A percentile compares a stretch with the other conserved stretches of the same genome.
Evolutionary conservation across 2,888 invertebrate genomes (phyloP).

Genomic region (Morpho deidamia): DNA sequence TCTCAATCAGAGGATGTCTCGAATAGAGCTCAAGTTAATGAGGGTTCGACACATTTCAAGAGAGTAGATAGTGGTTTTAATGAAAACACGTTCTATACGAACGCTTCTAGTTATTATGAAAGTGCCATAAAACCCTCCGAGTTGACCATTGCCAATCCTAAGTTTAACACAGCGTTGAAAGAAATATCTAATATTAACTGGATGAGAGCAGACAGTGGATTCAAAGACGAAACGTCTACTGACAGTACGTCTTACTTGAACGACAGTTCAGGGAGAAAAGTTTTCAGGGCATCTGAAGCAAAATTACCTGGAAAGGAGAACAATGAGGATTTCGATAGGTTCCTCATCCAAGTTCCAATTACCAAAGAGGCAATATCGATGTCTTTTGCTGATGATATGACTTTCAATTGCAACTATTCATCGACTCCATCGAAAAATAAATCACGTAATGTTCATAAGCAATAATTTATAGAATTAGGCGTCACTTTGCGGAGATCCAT

Average conservation of each 20-base stretch:
- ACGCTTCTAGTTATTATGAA: conserved; percentile 69
- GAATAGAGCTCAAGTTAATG: conserved; percentile 43
- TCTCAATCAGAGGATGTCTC: conserved; percentile 46
- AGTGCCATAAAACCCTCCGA: conserved; percentile 75
- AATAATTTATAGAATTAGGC: no score
- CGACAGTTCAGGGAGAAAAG: conserved; percentile 40
- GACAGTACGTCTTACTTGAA: conserved; percentile 56
- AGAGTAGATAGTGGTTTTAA: conserved; percentile 66
- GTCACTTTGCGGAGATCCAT: no score
- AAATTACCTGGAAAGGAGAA: conserved; percentile 60
- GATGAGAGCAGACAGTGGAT: conserved; percentile 70
- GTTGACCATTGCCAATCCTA: conserved; percentile 54
- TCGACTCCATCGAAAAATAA: conserved; percentile 72
- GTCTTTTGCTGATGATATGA: conserved; percentile 66
- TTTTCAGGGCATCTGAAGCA: conserved; percentile 46
- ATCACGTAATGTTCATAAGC: conserved; percentile 39
- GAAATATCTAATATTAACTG: conserved; percentile 68
- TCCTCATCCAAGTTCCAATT: conserved; percentile 41
- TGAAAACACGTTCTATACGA: conserved; percentile 62
- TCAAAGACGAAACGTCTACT: conserved; percentile 64
- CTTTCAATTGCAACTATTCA: conserved; percentile 67
- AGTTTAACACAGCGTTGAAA: conserved; percentile 48
- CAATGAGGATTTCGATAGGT: conserved; percentile 48
- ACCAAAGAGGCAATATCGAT: conserved; percentile 63
- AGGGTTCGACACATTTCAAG: conserved; percentile 56